phyloP scores from a whole-genome alignment of 2,888 invertebrate species.

The Cyclophora albipunctata region DNA sequence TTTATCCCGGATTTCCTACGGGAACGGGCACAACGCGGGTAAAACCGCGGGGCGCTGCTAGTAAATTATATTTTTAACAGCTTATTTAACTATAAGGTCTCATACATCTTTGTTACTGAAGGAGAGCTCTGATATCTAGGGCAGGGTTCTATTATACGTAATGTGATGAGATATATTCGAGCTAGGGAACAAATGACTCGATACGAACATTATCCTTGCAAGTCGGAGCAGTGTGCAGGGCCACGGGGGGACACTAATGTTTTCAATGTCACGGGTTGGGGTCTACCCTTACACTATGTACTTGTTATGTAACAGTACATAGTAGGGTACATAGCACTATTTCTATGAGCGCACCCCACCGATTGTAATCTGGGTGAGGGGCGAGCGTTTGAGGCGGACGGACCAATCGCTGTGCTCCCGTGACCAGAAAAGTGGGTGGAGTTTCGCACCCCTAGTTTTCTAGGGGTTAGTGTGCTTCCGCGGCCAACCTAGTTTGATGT shows the following conservation, averaged over 20 bases:
- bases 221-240: background rate
- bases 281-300: constrained; percentile 51
- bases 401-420: constrained; percentile 72
- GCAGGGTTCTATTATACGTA: too few species aligned
- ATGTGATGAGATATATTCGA: too few species aligned
- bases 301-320: constrained; percentile 53
- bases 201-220: background rate
- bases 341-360: constrained; percentile 74
- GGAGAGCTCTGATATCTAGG: too few species aligned
- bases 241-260: constrained; percentile 23
- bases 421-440: constrained; percentile 75
- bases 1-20: too few species aligned
- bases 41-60: too few species aligned
- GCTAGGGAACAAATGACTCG: background rate
- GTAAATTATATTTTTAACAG: too few species aligned
- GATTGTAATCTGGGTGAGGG: constrained; percentile 74
- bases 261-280: constrained; percentile 67
- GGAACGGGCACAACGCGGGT: too few species aligned
- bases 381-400: constrained; percentile 61
- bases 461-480: constrained; percentile 76
- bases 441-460: constrained; percentile 76
- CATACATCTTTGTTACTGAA: too few species aligned
- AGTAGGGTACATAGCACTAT: constrained; percentile 65
- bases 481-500: constrained; percentile 73
- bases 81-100: too few species aligned